Conservation (phyloP, 2,888 invertebrate genomes). For the Drosophila borborema region DNA sequence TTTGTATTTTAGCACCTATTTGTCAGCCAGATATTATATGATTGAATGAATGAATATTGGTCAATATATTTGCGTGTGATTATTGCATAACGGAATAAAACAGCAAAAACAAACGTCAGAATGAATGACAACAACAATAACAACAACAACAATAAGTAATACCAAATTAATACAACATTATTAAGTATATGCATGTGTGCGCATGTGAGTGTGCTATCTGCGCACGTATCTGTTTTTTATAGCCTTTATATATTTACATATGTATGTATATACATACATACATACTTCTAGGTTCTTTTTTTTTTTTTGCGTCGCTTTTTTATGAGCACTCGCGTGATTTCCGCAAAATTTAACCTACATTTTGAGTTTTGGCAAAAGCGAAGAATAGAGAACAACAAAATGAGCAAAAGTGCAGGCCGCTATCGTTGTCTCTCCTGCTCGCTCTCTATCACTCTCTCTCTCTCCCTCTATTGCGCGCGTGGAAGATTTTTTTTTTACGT, state of each 20-base stretch:
- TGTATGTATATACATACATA: conserved; percentile 17
- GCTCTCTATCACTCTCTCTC: background rate
- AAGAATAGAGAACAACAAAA: conserved; percentile 47
- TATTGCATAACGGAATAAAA: conserved; percentile 66
- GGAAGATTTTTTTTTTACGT: conserved; percentile 21
- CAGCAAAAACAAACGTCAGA: conserved; percentile 30
- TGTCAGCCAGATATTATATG: conserved; percentile 12
- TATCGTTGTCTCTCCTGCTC: background rate
- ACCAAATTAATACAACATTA: conserved; percentile 49
- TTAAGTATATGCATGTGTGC: conserved; percentile 12
- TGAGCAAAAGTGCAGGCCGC: conserved; percentile 47
- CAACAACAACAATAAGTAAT: conserved; percentile 7
- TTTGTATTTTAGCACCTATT: conserved; percentile 43
- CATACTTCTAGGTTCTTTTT: conserved; percentile 38
- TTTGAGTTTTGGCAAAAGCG: conserved; percentile 56
- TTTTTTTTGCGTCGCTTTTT: conserved; percentile 42
- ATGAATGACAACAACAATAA: conserved; percentile 19
- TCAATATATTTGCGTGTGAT: conserved; percentile 28
- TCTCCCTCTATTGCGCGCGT: background rate
- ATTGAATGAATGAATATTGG: conserved; percentile 37
- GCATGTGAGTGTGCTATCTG: conserved; percentile 22
- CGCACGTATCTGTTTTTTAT: conserved; percentile 52
- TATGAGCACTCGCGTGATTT: conserved; percentile 70
- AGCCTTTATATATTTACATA: conserved; percentile 29
- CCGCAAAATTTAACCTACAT: conserved; percentile 79